phyloP scores from a whole-genome alignment of 2,113 vertebrate species.

The Bufo bufo region DNA sequence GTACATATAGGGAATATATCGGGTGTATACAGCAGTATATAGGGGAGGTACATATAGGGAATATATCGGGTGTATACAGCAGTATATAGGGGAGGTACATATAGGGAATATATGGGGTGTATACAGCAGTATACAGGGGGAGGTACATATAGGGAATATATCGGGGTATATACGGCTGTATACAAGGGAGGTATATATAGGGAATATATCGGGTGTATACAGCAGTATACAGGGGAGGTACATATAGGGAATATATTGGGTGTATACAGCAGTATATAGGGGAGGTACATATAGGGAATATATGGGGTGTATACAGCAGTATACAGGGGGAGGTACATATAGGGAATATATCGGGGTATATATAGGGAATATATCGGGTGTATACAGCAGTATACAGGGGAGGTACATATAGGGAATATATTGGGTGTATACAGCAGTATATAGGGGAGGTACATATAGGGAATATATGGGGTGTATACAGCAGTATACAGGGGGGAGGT shows the following conservation, averaged over 20 bases:
- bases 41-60: neutral
- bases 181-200: neutral
- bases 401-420: neutral
- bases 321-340: neutral
- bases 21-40: neutral
- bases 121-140: neutral
- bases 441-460: no score
- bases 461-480: neutral
- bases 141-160: neutral
- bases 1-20: neutral
- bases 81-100: neutral
- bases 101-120: neutral
- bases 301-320: neutral
- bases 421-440: neutral
- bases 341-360: neutral
- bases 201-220: neutral
- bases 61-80: neutral
- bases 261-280: neutral
- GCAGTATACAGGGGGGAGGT: neutral
- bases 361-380: neutral
- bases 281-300: neutral
- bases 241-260: neutral
- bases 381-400: neutral
- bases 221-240: neutral
- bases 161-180: neutral